phyloP scores from a whole-genome alignment of 1,140 invertebrate genomes.

The Samia ricini region DNA sequence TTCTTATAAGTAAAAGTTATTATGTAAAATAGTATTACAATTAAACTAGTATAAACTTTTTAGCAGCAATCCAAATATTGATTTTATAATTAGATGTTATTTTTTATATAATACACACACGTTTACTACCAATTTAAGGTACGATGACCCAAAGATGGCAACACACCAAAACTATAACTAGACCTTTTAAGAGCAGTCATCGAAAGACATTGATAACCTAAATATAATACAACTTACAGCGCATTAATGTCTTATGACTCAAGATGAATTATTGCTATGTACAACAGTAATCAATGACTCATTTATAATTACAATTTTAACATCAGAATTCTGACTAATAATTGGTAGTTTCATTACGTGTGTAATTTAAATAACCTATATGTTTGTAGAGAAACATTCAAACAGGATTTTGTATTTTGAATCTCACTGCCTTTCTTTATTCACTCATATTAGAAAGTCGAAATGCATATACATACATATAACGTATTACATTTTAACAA shows the following conservation, averaged over 20 bases:
- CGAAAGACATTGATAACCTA: too few relatives aligned
- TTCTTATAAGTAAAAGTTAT: too few relatives aligned
- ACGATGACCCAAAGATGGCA: too few relatives aligned
- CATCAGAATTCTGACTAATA: not conserved
- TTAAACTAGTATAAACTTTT: too few relatives aligned
- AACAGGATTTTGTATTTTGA: not conserved
- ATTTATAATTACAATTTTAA: not conserved
- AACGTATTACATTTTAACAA: not conserved
- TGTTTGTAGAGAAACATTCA: not conserved
- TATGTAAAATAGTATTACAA: too few relatives aligned
- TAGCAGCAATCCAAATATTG: too few relatives aligned
- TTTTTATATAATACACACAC: too few relatives aligned
- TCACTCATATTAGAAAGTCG: not conserved
- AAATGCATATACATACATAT: slow-evolving; percentile 7
- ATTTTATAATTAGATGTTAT: too few relatives aligned
- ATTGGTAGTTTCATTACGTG: not conserved
- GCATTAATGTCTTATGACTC: not conserved
- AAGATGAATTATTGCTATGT: not conserved
- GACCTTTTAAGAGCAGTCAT: too few relatives aligned
- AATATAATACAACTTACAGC: too few relatives aligned
- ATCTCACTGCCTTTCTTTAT: not conserved
- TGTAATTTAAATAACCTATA: not conserved
- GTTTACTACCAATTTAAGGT: too few relatives aligned
- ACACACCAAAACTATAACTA: too few relatives aligned
- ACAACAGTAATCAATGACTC: not conserved